phyloP scores from a whole-genome alignment of 1,140 invertebrate species.

The Macrostomum lignano region DNA sequence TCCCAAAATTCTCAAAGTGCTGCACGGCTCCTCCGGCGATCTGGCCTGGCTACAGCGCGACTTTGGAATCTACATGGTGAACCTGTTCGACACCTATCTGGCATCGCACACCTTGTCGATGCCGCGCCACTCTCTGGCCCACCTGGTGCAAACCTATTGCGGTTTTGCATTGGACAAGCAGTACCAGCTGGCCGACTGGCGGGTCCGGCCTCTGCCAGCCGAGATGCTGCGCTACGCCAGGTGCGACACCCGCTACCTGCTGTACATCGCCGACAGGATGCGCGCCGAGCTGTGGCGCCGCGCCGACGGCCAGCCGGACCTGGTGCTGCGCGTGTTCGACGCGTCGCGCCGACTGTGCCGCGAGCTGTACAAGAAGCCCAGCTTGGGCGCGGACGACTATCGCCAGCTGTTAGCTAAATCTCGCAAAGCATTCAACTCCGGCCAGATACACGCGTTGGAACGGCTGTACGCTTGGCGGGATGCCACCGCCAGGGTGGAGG shows the following conservation, averaged over 20 bases:
- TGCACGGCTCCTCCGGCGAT: slow-evolving; percentile 67
- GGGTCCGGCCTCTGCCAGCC: slow-evolving; percentile 56
- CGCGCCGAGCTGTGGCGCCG: slow-evolving; percentile 48
- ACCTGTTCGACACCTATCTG: slow-evolving; percentile 80
- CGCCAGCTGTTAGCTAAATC: slow-evolving; percentile 44
- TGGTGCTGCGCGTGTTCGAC: slow-evolving; percentile 40
- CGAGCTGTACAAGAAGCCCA: slow-evolving; percentile 45
- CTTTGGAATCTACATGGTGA: slow-evolving; percentile 70
- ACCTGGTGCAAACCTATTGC: slow-evolving; percentile 50
- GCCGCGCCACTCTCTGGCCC: slow-evolving; percentile 42
- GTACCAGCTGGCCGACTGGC: slow-evolving; percentile 80
- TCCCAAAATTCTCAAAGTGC: slow-evolving; percentile 62
- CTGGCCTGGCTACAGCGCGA: slow-evolving; percentile 78
- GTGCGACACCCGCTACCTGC: slow-evolving; percentile 71
- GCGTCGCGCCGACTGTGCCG: slow-evolving; percentile 41
- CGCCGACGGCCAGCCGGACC: slow-evolving; percentile 40
- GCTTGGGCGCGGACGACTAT: slow-evolving; percentile 41
- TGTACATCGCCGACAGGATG: slow-evolving; percentile 62
- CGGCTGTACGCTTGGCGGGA: slow-evolving; percentile 66
- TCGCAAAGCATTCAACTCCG: slow-evolving; percentile 48
- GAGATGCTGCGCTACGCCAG: slow-evolving; percentile 61
- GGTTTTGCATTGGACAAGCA: slow-evolving; percentile 50
- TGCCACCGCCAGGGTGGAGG: slow-evolving; percentile 45
- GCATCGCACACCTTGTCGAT: slow-evolving; percentile 44
- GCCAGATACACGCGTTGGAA: slow-evolving; percentile 49